Conservation (phyloP, 1,140 invertebrate species). For the Anastrepha ludens region DNA sequence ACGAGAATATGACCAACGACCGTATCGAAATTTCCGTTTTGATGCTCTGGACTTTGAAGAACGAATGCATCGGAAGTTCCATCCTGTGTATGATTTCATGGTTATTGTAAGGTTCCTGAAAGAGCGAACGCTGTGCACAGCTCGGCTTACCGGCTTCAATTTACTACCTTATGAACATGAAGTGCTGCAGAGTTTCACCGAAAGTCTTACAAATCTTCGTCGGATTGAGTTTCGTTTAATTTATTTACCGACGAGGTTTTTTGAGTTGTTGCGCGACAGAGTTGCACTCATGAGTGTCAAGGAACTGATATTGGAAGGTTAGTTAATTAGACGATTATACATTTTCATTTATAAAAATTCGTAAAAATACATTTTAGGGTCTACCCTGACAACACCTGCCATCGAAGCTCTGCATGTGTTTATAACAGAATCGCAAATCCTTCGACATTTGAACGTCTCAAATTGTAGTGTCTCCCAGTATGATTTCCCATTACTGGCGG, state of each 20-base stretch:
- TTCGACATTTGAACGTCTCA: slow-evolving; percentile 62
- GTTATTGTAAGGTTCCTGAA: slow-evolving; percentile 63
- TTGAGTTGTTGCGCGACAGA: slow-evolving; percentile 62
- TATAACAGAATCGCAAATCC: slow-evolving; percentile 59
- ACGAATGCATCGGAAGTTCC: slow-evolving; percentile 62
- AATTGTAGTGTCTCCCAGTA: slow-evolving; percentile 64
- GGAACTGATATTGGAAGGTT: slow-evolving; percentile 64
- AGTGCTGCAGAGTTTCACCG: slow-evolving; percentile 61
- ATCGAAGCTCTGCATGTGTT: slow-evolving; percentile 60
- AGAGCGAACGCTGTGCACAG: slow-evolving; percentile 19
- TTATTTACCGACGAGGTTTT: slow-evolving; percentile 64
- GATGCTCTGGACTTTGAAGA: slow-evolving; percentile 64
- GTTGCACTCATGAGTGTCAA: slow-evolving; percentile 59
- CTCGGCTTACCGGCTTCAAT: slow-evolving; percentile 43
- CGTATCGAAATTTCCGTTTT: slow-evolving; percentile 64
- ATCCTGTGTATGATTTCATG: slow-evolving; percentile 62
- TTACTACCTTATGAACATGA: not conserved
- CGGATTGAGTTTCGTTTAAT: slow-evolving; percentile 63
- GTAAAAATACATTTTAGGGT: slow-evolving; percentile 50
- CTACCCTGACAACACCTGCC: slow-evolving; percentile 56
- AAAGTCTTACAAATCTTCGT: slow-evolving; percentile 54
- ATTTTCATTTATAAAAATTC: not conserved
- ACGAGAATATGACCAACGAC: slow-evolving; percentile 69
- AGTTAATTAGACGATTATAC: not conserved
- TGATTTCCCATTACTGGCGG: slow-evolving; percentile 66